A percentile compares a stretch with the other conserved stretches of the same genome.
Evolutionary conservation across 2,797 vertebrate species (phyloP).

Genomic region (Zonotrichia albicollis): DNA sequence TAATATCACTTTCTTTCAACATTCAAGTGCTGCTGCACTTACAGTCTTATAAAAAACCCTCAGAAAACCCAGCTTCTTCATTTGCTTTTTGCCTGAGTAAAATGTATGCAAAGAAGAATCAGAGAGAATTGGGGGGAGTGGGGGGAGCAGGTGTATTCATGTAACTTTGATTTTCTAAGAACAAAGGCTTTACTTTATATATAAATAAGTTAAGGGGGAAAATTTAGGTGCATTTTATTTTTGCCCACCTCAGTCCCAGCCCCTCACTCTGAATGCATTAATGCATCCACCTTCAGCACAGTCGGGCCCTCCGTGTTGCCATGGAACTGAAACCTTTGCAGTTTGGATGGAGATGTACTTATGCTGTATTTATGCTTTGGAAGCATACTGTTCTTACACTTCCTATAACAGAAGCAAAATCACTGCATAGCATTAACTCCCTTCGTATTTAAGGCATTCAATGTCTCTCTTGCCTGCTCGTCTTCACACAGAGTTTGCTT

Average conservation of each 20-base stretch:
- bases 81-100: constrained; percentile 25
- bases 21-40: constrained; percentile 2
- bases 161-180: constrained; percentile 18
- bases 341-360: constrained; percentile 32
- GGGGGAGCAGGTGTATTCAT: background rate
- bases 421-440: constrained; percentile 65
- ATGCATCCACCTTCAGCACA: constrained; percentile 65
- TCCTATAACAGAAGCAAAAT: constrained; percentile 67
- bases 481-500: constrained; percentile 47
- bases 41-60: background rate
- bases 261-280: constrained; percentile 62
- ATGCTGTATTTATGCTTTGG: background rate
- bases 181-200: constrained; percentile 49
- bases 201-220: constrained; percentile 26
- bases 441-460: constrained; percentile 49
- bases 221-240: background rate
- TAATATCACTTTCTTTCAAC: constrained; percentile 25
- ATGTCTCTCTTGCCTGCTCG: constrained; percentile 29
- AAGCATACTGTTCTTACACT: constrained; percentile 64
- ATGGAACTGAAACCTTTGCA: constrained; percentile 73
- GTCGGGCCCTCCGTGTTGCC: constrained; percentile 68
- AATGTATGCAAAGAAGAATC: background rate
- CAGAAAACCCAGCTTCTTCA: background rate
- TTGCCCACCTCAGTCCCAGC: background rate
- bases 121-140: background rate